Base-by-base conservation (phyloP, 2,888 invertebrate species). In the Cenopis cana region DNA sequence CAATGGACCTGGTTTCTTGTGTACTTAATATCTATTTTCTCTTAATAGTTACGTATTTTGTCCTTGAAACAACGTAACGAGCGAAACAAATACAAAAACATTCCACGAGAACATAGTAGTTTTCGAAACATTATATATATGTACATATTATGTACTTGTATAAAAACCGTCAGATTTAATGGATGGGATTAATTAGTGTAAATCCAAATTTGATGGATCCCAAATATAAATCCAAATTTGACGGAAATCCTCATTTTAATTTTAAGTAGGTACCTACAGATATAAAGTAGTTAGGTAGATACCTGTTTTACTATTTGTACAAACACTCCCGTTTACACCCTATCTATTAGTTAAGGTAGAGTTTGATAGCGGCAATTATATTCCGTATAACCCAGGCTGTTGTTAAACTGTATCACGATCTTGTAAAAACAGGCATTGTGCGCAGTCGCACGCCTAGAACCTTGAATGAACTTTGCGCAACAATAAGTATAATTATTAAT, bases 401-500 rank as follows among this genome's bases (percentile, higher is more conserved):
- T 65, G 59, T 60, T 46, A 49, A 67, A 71, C 71, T 61, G 67
- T 66, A 67, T 56, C 71, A 71, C 71, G 67, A 67, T 62, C 69
- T 36, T 46, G 46, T 66, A 65, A 70, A 70, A 66, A 66, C 65
- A 59, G 54, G 17, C 50, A 71, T 71, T 71, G 71, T 71, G 67
- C 61, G 61, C 60, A 49, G 69, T 71, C 79, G 82, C 85, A 81
- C 78, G 78, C 73, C 76, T 74, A 54, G 79, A 83, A 85, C 88
- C 87, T 88, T 87, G 88, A 81, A 78, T 76, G 81, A 74, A 75
- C 76, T 78, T 91, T 91, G 85, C 89, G 89, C 88, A 91, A 92
- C 81, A 69, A 72, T 73, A 80, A 73, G 68, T 69, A 74, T 73
- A 74, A 71, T 74, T 73, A 82, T 80, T 85, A 84, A 87, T 84